Conservation (phyloP, 2,113 vertebrate species). For the Callospermophilus lateralis region DNA sequence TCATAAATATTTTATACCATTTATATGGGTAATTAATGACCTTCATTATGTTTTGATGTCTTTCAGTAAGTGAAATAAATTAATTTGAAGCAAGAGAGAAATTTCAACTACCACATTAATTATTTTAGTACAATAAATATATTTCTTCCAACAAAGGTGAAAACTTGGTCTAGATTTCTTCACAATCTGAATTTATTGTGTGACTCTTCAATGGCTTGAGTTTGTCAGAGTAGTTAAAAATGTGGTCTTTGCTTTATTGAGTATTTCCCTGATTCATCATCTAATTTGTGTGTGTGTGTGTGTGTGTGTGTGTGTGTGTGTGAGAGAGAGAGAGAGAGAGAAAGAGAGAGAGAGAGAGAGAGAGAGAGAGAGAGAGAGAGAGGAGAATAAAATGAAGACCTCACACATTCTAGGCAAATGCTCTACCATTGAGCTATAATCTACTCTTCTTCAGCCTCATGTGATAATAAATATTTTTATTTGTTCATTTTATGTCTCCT, state of each 20-base stretch:
- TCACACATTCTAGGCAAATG: too few relatives aligned
- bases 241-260: background rate
- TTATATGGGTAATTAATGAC: conserved; percentile 62
- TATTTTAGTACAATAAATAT: background rate
- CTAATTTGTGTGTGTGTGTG: background rate
- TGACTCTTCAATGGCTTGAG: background rate
- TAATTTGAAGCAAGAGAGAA: conserved; percentile 69
- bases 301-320: background rate
- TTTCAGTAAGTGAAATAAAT: conserved; percentile 60
- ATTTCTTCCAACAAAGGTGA: background rate
- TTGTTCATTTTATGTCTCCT: background rate
- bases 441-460: background rate
- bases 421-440: too few relatives aligned
- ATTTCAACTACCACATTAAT: conserved; percentile 57
- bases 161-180: background rate
- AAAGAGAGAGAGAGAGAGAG: too few relatives aligned
- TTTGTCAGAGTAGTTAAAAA: background rate
- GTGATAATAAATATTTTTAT: background rate
- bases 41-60: conserved; percentile 30
- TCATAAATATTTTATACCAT: conserved; percentile 12
- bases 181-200: background rate
- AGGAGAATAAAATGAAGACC: too few relatives aligned
- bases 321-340: too few relatives aligned
- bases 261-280: background rate
- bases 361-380: too few relatives aligned